Evolutionary conservation across 2,797 vertebrate genomes (phyloP).

Genomic region (Sebastes diploproa): DNA sequence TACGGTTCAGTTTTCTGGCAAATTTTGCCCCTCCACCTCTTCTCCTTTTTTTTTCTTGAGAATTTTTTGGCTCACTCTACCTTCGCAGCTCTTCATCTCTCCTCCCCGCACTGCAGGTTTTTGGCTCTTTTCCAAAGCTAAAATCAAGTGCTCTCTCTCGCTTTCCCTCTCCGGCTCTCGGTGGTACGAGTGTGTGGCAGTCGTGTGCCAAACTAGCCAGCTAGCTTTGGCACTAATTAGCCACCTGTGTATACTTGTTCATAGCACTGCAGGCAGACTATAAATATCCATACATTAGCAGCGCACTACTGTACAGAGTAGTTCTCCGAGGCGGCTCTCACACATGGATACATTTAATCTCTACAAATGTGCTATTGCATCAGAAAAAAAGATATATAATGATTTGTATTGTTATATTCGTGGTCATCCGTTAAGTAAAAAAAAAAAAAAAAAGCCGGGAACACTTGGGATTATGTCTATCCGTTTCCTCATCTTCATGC

Average conservation of each 20-base stretch:
- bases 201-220: constrained; percentile 75
- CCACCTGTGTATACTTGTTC: constrained; percentile 77
- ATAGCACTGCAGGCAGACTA: constrained; percentile 63
- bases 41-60: constrained; percentile 47
- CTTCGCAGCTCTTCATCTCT: constrained; percentile 59
- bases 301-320: constrained; percentile 30
- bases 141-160: constrained; percentile 59
- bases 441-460: neutral
- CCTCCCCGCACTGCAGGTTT: constrained; percentile 61
- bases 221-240: constrained; percentile 75
- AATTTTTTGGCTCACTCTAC: constrained; percentile 56
- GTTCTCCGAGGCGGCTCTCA: constrained; percentile 36
- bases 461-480: constrained; percentile 38
- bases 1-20: constrained; percentile 63
- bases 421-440: constrained; percentile 13
- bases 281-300: constrained; percentile 78
- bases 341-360: constrained; percentile 38
- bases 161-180: constrained; percentile 41
- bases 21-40: constrained; percentile 52
- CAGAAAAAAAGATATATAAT: constrained; percentile 10
- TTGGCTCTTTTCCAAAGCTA: constrained; percentile 68
- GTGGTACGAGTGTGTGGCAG: constrained; percentile 62
- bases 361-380: neutral
- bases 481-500: constrained; percentile 43
- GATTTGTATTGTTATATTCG: constrained; percentile 31